Conservation (phyloP, 2,797 vertebrate species). For the Amazonetta brasiliensis region DNA sequence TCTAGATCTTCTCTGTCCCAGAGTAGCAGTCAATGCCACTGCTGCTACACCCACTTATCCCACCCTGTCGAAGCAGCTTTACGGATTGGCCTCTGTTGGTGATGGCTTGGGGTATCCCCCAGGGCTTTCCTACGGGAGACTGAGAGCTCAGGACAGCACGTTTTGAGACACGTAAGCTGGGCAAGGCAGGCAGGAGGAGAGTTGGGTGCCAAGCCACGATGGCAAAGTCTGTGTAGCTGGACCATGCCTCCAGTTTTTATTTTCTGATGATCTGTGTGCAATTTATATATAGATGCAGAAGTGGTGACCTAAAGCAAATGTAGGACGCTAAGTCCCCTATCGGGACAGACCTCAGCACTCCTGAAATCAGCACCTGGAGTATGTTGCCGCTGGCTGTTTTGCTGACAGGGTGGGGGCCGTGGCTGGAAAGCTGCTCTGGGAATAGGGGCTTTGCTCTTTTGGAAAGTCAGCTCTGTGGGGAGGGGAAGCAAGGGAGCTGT, state of each 20-base stretch:
- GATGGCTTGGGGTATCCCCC: not conserved
- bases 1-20: not conserved
- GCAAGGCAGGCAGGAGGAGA: not conserved
- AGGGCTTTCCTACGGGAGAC: not conserved
- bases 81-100: not conserved
- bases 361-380: not conserved
- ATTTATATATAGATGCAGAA: not conserved
- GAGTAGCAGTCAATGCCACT: not conserved
- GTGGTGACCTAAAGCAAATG: not conserved
- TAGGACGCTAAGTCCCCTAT: not conserved
- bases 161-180: not conserved
- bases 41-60: not conserved
- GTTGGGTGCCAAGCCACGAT: not conserved
- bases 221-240: not conserved
- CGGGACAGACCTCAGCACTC: not conserved
- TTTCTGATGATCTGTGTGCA: not conserved
- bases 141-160: accelerated
- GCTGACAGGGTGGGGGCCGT: not conserved
- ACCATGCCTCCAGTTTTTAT: not conserved
- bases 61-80: not conserved
- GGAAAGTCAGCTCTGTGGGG: not conserved
- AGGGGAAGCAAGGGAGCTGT: not conserved
- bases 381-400: not conserved
- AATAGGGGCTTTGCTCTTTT: not conserved
- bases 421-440: not conserved